Conservation (phyloP, 2,797 vertebrate species). For the Syndactyla subalaris region DNA sequence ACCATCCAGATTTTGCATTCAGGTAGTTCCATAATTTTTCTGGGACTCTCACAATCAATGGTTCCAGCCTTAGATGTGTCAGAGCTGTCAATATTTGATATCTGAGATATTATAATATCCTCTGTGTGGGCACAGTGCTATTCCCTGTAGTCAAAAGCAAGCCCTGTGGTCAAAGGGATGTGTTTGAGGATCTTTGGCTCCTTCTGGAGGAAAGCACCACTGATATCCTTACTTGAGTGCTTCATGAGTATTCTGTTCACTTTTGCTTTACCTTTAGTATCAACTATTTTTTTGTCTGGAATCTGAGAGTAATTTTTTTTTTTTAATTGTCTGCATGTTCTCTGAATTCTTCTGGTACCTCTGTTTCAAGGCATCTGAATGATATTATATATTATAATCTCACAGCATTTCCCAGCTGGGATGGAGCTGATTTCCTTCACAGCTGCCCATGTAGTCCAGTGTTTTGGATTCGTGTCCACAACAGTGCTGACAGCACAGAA, state of each 20-base stretch:
- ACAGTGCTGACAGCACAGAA: neutral
- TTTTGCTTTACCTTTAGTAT: neutral
- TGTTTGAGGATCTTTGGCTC: neutral
- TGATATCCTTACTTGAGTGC: neutral
- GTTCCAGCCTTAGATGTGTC: neutral
- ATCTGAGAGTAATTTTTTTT: neutral
- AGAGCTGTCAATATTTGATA: neutral
- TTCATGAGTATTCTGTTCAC: neutral
- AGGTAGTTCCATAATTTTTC: neutral
- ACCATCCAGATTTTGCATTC: neutral
- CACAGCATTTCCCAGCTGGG: neutral
- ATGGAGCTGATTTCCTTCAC: neutral
- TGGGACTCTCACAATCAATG: neutral
- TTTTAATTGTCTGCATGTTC: neutral
- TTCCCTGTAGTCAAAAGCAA: neutral
- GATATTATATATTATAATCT: too few species aligned
- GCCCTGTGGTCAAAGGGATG: neutral
- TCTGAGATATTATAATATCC: neutral
- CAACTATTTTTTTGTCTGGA: neutral
- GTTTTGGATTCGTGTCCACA: neutral
- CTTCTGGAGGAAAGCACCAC: neutral
- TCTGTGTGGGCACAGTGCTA: fast-evolving
- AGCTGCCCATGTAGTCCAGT: neutral
- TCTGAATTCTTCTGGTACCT: neutral
- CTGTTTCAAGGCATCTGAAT: neutral